These are phyloP conservation scores for Pampus argenteus DNA, from an alignment of 2,797 vertebrate genomes.

Conservation along the genomic window DNA sequence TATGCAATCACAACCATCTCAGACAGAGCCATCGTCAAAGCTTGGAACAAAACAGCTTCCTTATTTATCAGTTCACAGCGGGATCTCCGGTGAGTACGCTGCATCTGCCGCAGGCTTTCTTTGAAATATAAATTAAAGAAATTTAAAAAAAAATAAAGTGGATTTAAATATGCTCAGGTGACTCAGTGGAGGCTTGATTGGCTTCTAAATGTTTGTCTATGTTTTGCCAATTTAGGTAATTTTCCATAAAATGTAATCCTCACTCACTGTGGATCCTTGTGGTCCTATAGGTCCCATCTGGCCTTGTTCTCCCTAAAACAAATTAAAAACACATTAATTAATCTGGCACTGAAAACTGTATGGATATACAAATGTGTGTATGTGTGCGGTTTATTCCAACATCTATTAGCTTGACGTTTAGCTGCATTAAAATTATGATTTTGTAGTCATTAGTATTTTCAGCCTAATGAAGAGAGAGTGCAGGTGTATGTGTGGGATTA, in stretches of 20 bases:
- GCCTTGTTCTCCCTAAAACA: slow-evolving; percentile 83
- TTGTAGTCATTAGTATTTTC: too few species aligned
- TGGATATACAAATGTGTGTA: too few species aligned
- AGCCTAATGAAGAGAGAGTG: slow-evolving; percentile 10
- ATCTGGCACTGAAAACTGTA: slow-evolving; percentile 3
- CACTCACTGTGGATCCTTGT: slow-evolving; percentile 83
- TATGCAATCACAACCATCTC: slow-evolving; percentile 46
- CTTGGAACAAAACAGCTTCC: slow-evolving; percentile 24
- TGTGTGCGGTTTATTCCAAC: neutral
- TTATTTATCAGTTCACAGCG: slow-evolving; percentile 21
- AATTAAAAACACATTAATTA: neutral
- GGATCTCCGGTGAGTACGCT: neutral
- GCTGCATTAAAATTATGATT: slow-evolving; percentile 11
- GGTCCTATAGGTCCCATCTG: slow-evolving; percentile 79
- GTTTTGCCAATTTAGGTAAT: neutral
- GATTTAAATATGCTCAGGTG: slow-evolving; percentile 46
- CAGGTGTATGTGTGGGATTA: slow-evolving; percentile 19
- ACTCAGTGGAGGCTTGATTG: slow-evolving; percentile 19
- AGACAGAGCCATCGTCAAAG: slow-evolving; percentile 26
- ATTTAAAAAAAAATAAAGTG: slow-evolving; percentile 29
- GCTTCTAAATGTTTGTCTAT: slow-evolving; percentile 2
- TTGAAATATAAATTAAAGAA: slow-evolving; percentile 43
- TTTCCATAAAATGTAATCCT: neutral
- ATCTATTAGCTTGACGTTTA: neutral
- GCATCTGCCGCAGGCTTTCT: slow-evolving; percentile 28